phyloP scores from a whole-genome alignment of 2,113 vertebrate species.

The Seriola quinqueradiata region DNA sequence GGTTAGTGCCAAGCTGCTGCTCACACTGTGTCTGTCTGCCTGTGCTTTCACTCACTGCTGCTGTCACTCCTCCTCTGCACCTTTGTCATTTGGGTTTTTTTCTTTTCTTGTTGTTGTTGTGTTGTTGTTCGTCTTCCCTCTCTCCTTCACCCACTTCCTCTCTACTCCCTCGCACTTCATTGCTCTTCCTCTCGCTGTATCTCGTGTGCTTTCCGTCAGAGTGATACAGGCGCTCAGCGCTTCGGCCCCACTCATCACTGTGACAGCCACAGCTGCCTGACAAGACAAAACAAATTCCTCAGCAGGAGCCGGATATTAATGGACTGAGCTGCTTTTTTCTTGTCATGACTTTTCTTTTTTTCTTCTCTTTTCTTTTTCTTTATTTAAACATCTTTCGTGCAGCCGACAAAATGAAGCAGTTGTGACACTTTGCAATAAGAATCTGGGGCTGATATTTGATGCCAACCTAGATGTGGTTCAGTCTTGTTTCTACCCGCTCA shows the following conservation, averaged over 20 bases:
- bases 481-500: no score
- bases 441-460: no score
- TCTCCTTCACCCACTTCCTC: constrained; percentile 6
- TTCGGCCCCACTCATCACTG: constrained; percentile 68
- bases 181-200: constrained; percentile 42
- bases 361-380: background rate
- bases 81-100: constrained; percentile 10
- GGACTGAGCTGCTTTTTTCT: constrained; percentile 44
- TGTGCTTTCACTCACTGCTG: constrained; percentile 27
- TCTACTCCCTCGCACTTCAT: background rate
- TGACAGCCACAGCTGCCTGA: constrained; percentile 71
- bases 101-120: background rate
- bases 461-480: no score
- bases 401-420: background rate
- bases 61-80: constrained; percentile 42
- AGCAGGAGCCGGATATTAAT: constrained; percentile 66
- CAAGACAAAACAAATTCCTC: constrained; percentile 68
- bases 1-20: constrained; percentile 27
- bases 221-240: constrained; percentile 44
- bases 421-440: background rate
- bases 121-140: constrained; percentile 1
- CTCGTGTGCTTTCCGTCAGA: constrained; percentile 52
- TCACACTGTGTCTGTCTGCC: background rate
- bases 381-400: background rate
- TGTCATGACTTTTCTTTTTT: constrained; percentile 3